These are phyloP conservation scores for Lateolabrax maculatus DNA, from an alignment of 2,797 vertebrate species.

Conservation along the genomic window DNA sequence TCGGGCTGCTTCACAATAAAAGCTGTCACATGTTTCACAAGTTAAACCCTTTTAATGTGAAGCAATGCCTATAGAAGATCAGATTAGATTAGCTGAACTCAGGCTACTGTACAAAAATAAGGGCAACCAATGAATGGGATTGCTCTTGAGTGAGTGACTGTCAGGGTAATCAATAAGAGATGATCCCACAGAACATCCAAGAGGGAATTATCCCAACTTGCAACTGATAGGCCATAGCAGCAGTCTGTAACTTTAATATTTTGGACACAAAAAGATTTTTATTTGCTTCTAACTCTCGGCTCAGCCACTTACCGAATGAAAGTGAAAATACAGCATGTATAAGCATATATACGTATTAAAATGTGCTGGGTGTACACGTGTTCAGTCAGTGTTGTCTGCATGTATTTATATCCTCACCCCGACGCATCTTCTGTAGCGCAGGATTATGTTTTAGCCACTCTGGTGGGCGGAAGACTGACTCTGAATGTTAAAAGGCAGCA, in stretches of 20 bases:
- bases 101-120: neutral
- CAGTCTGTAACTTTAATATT: neutral
- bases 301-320: neutral
- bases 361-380: neutral
- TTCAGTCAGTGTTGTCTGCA: neutral
- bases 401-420: conserved; percentile 14
- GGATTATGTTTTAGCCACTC: conserved; percentile 22
- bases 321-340: neutral
- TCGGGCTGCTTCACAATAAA: neutral
- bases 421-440: neutral
- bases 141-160: neutral
- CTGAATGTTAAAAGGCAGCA: conserved; percentile 36
- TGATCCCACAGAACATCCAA: neutral
- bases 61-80: no score
- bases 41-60: neutral
- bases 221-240: neutral
- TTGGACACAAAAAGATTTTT: neutral
- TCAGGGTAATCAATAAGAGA: neutral
- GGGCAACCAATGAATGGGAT: neutral
- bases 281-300: neutral
- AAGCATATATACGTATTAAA: neutral
- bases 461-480: conserved; percentile 23
- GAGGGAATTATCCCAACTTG: neutral
- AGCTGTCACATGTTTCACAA: neutral
- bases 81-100: neutral